Conservation (phyloP, 2,888 invertebrate species). For the Chymomyza procnemis region DNA sequence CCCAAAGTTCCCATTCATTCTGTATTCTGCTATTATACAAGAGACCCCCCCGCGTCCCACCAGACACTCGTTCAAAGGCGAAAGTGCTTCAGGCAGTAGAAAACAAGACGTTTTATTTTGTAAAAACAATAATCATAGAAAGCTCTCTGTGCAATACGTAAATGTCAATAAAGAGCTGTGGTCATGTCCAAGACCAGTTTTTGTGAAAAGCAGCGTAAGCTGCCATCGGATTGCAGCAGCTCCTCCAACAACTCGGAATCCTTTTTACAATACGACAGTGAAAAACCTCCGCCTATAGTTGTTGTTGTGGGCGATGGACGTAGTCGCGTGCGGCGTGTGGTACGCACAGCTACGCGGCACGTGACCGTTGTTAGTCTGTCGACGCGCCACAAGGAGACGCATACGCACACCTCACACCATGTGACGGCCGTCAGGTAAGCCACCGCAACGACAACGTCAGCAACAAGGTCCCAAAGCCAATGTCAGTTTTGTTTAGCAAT, state of each 20-base stretch:
- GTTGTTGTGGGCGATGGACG: slow-evolving; percentile 79
- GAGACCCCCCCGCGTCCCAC: slow-evolving; percentile 8
- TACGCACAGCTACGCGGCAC: slow-evolving; percentile 78
- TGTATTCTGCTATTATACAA: slow-evolving; percentile 4
- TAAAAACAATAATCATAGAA: background rate
- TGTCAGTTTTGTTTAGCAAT: too few relatives aligned
- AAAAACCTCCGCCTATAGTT: slow-evolving; percentile 78
- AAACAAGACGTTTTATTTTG: background rate
- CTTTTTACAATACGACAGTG: slow-evolving; percentile 77
- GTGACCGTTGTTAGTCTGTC: slow-evolving; percentile 79
- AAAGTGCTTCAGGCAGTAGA: slow-evolving; percentile 40
- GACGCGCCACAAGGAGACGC: slow-evolving; percentile 78
- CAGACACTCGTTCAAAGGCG: slow-evolving; percentile 55
- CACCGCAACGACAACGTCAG: background rate
- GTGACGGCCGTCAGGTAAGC: slow-evolving; percentile 79
- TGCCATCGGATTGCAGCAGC: slow-evolving; percentile 23
- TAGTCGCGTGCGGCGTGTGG: slow-evolving; percentile 78
- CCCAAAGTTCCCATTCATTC: background rate
- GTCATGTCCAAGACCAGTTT: slow-evolving; percentile 72
- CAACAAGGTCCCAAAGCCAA: too few relatives aligned
- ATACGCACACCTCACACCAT: slow-evolving; percentile 78
- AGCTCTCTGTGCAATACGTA: background rate
- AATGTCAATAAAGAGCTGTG: background rate
- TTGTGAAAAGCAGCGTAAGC: slow-evolving; percentile 39
- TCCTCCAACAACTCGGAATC: slow-evolving; percentile 56